Evolutionary conservation across 2,797 vertebrate species (phyloP).

Genomic region (Sus cebifrons): DNA sequence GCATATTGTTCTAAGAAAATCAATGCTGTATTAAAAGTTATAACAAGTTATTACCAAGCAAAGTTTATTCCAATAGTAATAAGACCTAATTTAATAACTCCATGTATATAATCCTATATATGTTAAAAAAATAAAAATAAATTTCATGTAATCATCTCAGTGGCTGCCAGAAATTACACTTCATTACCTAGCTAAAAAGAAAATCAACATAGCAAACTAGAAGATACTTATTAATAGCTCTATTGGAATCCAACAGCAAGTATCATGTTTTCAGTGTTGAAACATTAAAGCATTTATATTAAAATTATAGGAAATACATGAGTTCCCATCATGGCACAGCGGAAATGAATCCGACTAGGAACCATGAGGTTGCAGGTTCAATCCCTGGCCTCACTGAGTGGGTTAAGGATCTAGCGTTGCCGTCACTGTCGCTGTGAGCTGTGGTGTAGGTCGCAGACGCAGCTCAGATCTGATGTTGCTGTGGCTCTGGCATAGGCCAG

Average conservation of each 20-base stretch:
- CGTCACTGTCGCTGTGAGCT: no score
- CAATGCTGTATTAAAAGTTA: not conserved
- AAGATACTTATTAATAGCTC: not conserved
- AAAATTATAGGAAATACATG: slow-evolving; percentile 30
- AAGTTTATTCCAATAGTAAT: not conserved
- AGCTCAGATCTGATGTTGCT: no score
- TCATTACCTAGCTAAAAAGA: slow-evolving; percentile 6
- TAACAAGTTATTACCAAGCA: not conserved
- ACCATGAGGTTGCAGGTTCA: no score
- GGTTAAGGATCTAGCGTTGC: no score
- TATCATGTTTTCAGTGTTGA: not conserved
- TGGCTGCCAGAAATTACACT: not conserved
- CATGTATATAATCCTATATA: slow-evolving; percentile 35
- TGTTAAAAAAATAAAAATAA: slow-evolving; percentile 6
- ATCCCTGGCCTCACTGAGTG: no score
- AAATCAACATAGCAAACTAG: not conserved
- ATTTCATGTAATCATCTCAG: not conserved
- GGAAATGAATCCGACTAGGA: no score
- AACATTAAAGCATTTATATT: not conserved
- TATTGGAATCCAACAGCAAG: not conserved
- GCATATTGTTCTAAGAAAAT: not conserved
- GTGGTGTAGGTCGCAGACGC: no score
- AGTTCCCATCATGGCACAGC: no score
- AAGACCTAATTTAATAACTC: slow-evolving; percentile 26
- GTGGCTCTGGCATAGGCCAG: no score